A percentile compares a stretch with the other conserved stretches of the same genome.
phyloP scores from a whole-genome alignment of 2,888 invertebrate genomes.

The Catocala fraxini region DNA sequence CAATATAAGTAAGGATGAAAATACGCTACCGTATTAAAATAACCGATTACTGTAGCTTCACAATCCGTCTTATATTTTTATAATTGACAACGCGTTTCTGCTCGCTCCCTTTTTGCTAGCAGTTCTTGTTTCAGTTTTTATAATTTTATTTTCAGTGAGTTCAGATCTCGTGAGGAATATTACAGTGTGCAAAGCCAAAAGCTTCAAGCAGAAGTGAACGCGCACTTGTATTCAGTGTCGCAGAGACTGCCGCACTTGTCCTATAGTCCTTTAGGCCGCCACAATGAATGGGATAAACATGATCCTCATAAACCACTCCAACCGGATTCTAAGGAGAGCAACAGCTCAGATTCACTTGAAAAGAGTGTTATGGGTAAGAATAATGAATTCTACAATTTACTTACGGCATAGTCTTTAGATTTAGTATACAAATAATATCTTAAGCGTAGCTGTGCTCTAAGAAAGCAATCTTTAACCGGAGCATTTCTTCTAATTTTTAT shows the following conservation, averaged over 20 bases:
- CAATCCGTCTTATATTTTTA: too few species aligned
- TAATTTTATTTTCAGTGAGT: constrained; percentile 70
- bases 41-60: too few species aligned
- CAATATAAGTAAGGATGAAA: constrained; percentile 84
- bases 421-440: background rate
- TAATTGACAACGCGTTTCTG: too few species aligned
- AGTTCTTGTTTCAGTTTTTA: too few species aligned
- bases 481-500: too few species aligned
- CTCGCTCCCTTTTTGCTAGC: too few species aligned
- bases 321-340: constrained; percentile 83
- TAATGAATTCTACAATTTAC: constrained; percentile 1
- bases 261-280: constrained; percentile 81
- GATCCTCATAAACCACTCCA: constrained; percentile 81
- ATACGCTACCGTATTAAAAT: too few species aligned
- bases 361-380: constrained; percentile 84
- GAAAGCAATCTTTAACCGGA: too few species aligned
- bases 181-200: constrained; percentile 84
- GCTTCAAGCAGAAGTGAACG: constrained; percentile 83
- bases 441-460: too few species aligned
- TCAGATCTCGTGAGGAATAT: constrained; percentile 83
- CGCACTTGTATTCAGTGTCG: constrained; percentile 88
- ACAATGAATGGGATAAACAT: constrained; percentile 85
- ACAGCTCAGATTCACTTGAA: constrained; percentile 83
- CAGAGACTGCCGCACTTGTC: constrained; percentile 87
- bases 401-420: background rate